phyloP scores from a whole-genome alignment of 2,113 vertebrate species.

The Ariopsis seemanni region DNA sequence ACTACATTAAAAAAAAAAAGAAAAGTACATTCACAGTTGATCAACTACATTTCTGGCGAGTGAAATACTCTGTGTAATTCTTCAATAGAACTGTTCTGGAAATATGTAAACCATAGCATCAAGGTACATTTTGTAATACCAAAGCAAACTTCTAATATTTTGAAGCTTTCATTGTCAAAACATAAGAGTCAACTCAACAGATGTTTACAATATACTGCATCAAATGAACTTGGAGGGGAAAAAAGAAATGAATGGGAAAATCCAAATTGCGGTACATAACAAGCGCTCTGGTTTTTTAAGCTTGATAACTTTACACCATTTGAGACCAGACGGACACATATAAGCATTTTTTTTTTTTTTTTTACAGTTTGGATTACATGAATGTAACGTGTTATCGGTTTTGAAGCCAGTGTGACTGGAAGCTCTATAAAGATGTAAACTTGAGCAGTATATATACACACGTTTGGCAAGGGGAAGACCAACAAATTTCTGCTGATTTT shows the following conservation, averaged over 20 bases:
- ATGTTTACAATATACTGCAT: not conserved
- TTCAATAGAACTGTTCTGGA: no score
- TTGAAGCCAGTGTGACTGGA: constrained; percentile 40
- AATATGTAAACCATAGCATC: not conserved
- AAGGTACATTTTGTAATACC: not conserved
- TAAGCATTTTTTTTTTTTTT: constrained; percentile 7
- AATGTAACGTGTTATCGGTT: not conserved
- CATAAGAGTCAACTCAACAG: not conserved
- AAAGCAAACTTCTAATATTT: not conserved
- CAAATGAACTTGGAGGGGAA: not conserved
- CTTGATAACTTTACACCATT: not conserved
- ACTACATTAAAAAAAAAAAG: not conserved
- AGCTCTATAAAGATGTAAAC: constrained; percentile 47
- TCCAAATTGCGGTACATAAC: not conserved
- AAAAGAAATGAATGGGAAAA: not conserved
- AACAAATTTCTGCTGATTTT: constrained; percentile 9
- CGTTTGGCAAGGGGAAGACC: constrained; percentile 41
- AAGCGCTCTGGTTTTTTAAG: not conserved
- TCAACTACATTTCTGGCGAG: not conserved
- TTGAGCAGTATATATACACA: not conserved
- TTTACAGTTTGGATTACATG: constrained; percentile 1
- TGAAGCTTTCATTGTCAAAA: not conserved
- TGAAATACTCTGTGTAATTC: not conserved
- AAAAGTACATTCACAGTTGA: not conserved
- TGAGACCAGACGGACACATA: constrained; percentile 6